phyloP scores from a whole-genome alignment of 2,797 vertebrate genomes.

The Crenichthys baileyi region DNA sequence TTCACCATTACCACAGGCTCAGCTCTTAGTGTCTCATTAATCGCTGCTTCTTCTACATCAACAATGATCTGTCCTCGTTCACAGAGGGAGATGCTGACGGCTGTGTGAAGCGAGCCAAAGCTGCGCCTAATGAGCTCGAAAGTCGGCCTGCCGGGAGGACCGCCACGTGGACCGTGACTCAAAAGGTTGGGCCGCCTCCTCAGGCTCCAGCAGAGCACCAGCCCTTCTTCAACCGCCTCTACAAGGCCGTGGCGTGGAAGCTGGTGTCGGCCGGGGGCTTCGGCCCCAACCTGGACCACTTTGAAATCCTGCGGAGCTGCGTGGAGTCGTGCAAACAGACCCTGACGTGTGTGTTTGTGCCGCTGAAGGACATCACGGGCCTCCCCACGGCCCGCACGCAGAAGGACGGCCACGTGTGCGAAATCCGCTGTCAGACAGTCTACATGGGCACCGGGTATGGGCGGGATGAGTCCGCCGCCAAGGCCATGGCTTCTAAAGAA shows the following conservation, averaged over 20 bases:
- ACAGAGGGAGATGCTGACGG: slow-evolving; percentile 65
- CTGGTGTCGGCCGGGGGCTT: slow-evolving; percentile 95
- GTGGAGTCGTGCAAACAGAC: slow-evolving; percentile 92
- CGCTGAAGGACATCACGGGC: slow-evolving; percentile 93
- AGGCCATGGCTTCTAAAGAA: slow-evolving; percentile 95
- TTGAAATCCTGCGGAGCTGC: slow-evolving; percentile 90
- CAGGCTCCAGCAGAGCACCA: slow-evolving; percentile 88
- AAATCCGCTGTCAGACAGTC: slow-evolving; percentile 92
- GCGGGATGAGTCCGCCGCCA: slow-evolving; percentile 91
- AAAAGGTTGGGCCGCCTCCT: slow-evolving; percentile 73
- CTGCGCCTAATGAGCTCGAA: slow-evolving; percentile 62
- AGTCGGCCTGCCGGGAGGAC: slow-evolving; percentile 40
- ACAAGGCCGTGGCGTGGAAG: slow-evolving; percentile 98
- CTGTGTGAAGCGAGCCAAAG: slow-evolving; percentile 70
- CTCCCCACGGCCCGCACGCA: slow-evolving; percentile 91
- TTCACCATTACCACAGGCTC: slow-evolving; percentile 12
- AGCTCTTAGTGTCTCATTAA: slow-evolving; percentile 37
- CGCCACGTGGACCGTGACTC: slow-evolving; percentile 4
- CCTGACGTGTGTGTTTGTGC: slow-evolving; percentile 91
- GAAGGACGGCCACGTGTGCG: slow-evolving; percentile 95
- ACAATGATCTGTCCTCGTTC: slow-evolving; percentile 29
- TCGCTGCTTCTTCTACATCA: slow-evolving; percentile 13
- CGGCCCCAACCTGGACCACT: slow-evolving; percentile 91
- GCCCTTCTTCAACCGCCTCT: slow-evolving; percentile 95
- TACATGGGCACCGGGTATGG: slow-evolving; percentile 97